phyloP scores from a whole-genome alignment of 2,113 vertebrate species.

The Clinocottus analis region DNA sequence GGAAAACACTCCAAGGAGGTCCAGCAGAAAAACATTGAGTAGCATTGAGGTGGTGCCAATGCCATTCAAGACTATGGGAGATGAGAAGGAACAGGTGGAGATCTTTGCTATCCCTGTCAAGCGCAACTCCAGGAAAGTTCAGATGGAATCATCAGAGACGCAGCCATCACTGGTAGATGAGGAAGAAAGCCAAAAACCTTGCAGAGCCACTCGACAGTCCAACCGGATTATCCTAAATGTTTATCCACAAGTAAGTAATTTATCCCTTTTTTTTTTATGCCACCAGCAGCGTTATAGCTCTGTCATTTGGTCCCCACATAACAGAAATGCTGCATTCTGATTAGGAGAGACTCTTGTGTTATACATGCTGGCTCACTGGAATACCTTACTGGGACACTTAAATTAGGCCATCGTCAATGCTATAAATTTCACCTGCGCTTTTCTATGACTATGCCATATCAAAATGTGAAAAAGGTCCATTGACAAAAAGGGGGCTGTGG shows the following conservation, averaged over 20 bases:
- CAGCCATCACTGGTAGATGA: constrained; percentile 35
- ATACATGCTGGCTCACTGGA: not conserved
- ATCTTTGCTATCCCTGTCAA: constrained; percentile 41
- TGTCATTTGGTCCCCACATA: not conserved
- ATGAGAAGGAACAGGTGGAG: constrained; percentile 56
- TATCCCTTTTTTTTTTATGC: not conserved
- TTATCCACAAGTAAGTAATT: constrained; percentile 71
- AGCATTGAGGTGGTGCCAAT: constrained; percentile 34
- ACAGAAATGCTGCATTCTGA: not conserved
- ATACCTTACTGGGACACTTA: not conserved
- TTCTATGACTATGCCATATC: not conserved
- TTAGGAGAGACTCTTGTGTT: not conserved
- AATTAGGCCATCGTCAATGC: too few relatives aligned
- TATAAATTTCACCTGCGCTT: not conserved
- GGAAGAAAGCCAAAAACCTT: constrained; percentile 3
- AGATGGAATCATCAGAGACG: not conserved
- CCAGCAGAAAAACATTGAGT: constrained; percentile 54
- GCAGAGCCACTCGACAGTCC: constrained; percentile 78
- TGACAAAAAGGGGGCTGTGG: not conserved
- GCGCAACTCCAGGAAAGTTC: constrained; percentile 73
- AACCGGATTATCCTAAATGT: constrained; percentile 70
- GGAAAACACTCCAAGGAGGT: constrained; percentile 68
- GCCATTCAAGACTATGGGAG: constrained; percentile 30
- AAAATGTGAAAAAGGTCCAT: not conserved
- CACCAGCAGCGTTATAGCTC: not conserved